Evolutionary conservation across 2,113 vertebrate species (phyloP).

Genomic region (Bufo bufo): DNA sequence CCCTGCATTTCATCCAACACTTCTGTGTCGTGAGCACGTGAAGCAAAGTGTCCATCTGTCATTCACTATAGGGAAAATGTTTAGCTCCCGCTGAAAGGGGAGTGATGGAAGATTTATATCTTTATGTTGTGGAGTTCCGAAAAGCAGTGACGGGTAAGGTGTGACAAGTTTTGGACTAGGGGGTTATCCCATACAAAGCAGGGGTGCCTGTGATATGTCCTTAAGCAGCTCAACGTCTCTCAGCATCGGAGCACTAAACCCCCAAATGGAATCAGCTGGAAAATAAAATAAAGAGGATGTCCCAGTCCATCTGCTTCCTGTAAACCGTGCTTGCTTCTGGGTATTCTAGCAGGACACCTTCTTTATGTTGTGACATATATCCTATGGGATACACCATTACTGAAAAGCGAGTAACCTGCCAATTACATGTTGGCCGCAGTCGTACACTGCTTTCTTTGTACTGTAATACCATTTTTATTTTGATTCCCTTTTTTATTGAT

Average conservation of each 20-base stretch:
- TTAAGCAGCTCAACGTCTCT: constrained; percentile 27
- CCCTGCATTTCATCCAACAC: constrained; percentile 49
- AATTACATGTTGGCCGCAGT: constrained; percentile 30
- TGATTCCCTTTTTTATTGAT: not conserved
- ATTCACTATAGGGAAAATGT: constrained; percentile 43
- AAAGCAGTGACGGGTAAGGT: constrained; percentile 36
- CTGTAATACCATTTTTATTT: constrained; percentile 22
- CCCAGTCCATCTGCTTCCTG: constrained; percentile 56
- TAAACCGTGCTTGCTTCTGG: constrained; percentile 48
- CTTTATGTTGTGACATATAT: constrained; percentile 57
- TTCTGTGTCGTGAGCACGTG: constrained; percentile 33
- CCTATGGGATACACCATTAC: constrained; percentile 54
- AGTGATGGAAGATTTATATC: constrained; percentile 48
- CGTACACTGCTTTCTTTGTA: constrained; percentile 49
- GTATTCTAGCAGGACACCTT: constrained; percentile 54
- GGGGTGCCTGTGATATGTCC: constrained; percentile 43
- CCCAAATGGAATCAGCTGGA: constrained; percentile 14
- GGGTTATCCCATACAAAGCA: constrained; percentile 28
- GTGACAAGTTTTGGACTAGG: constrained; percentile 14
- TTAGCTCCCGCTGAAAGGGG: constrained; percentile 48
- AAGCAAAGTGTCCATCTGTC: constrained; percentile 53
- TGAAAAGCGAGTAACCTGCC: constrained; percentile 48
- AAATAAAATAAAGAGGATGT: constrained; percentile 53
- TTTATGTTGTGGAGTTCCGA: not conserved
- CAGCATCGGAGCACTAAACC: constrained; percentile 31